Evolutionary conservation across 2,113 vertebrate genomes (phyloP).

Genomic region (Phrynosoma blainvillii): DNA sequence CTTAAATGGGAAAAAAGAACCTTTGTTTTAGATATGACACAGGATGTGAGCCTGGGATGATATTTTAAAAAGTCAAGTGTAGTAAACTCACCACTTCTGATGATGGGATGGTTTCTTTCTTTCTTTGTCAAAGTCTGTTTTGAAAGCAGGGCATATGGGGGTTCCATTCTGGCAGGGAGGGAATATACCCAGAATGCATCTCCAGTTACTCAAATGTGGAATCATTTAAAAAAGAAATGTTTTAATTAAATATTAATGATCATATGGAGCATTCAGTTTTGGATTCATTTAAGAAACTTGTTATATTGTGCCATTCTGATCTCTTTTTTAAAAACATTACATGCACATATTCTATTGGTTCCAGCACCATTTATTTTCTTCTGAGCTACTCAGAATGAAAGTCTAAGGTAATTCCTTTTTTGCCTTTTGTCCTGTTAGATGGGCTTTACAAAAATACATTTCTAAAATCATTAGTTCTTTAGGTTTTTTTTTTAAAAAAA

Average conservation of each 20-base stretch:
- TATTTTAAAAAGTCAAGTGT: slow-evolving; percentile 68
- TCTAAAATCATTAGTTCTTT: not conserved
- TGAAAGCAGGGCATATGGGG: slow-evolving; percentile 54
- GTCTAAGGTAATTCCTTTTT: not conserved
- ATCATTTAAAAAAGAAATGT: slow-evolving; percentile 8
- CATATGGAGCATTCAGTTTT: slow-evolving; percentile 14
- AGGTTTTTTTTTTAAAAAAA: not conserved
- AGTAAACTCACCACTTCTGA: slow-evolving; percentile 56
- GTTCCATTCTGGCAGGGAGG: slow-evolving; percentile 58
- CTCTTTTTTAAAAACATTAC: slow-evolving; percentile 32
- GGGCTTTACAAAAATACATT: not conserved
- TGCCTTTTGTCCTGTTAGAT: not conserved
- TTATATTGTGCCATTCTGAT: slow-evolving; percentile 27
- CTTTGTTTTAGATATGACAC: slow-evolving; percentile 36
- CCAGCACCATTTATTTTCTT: not conserved
- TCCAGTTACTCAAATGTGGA: slow-evolving; percentile 22
- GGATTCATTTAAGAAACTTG: slow-evolving; percentile 23
- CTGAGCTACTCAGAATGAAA: not conserved
- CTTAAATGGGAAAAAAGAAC: not conserved
- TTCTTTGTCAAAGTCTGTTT: slow-evolving; percentile 26
- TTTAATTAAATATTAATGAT: slow-evolving; percentile 37
- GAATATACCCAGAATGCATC: slow-evolving; percentile 24
- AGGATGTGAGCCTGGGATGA: slow-evolving; percentile 53
- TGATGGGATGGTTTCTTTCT: slow-evolving; percentile 8
- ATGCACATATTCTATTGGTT: rapidly evolving